Evolutionary conservation across 2,113 vertebrate species (phyloP), one percentile per base, ranked within the genome.

Genomic region (Actenoides lindsayi): DNA sequence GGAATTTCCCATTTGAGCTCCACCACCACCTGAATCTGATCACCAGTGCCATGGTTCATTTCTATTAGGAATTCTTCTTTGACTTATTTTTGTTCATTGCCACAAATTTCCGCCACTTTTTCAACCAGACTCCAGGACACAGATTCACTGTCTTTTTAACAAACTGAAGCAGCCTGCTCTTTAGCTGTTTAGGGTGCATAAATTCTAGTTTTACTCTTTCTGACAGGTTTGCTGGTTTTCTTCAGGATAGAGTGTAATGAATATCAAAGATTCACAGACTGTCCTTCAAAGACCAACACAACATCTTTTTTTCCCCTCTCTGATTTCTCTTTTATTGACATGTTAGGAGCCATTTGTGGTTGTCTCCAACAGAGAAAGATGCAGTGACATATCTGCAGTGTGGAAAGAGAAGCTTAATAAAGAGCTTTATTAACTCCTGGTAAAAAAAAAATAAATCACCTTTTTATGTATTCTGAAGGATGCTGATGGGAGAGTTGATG

Each of bases 271-370:
- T 41, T 7, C 37, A 59, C 19, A 74, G 33, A 33, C 60, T 90
- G 64, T 57, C 48, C 44, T 87, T 94, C 62, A 86, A 50, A 93
- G 28, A 91, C 21, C 14, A 82, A 28, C 39, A 63, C 7, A 53
- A 31, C 4, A 19, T 5, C 35, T 63, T 77, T 76, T 90, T 77
- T 88, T 70, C 8, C 18, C 13, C 13, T 46, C 64, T 69, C 37
- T 82, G 65, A 77, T 88, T 97, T 59, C 35, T 68, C 33, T 80
- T 93, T 90, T 90, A 94, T 86, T 94, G 82, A 91, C 57, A 57
- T 23, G 25, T 64, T 88, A 91, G 69, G 16, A 95, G 53, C 63
- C 30, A 84, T 95, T 94, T 97, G 41, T 89, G 59, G 31, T 60
- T 94, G 90, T 73, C 67, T 90, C 39, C 83, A 89, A 4, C 71